A percentile compares a stretch with the other conserved stretches of the same genome.
Conservation (phyloP, 2,888 invertebrate genomes). For the Oxytorus armatus region DNA sequence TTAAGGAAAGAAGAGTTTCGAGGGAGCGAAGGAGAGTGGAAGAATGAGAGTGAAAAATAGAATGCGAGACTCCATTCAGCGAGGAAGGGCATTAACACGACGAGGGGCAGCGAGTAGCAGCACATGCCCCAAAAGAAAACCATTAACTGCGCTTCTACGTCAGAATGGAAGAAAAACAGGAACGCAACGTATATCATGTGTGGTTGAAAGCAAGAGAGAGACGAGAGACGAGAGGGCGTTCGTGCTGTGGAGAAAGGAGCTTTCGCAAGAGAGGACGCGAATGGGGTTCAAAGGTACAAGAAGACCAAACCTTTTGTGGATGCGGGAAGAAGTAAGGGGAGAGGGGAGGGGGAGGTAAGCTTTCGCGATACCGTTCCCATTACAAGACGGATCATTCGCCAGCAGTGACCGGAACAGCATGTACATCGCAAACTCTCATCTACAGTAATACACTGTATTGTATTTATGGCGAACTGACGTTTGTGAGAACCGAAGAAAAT, state of each 20-base stretch:
- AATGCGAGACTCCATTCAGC: constrained; percentile 73
- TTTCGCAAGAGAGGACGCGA: constrained; percentile 43
- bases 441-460: constrained; percentile 68
- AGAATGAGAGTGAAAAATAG: constrained; percentile 56
- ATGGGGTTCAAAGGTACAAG: constrained; percentile 44
- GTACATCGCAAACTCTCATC: constrained; percentile 40
- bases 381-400: constrained; percentile 79
- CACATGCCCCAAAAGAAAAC: constrained; percentile 77
- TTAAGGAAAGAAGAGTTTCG: constrained; percentile 47
- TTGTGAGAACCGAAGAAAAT: constrained; percentile 6
- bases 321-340: constrained; percentile 4
- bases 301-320: constrained; percentile 46
- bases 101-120: constrained; percentile 68
- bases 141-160: constrained; percentile 79
- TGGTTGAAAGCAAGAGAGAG: constrained; percentile 21
- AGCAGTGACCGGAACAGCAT: constrained; percentile 57
- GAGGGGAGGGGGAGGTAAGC: constrained; percentile 48
- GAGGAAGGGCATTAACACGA: constrained; percentile 76
- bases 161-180: constrained; percentile 79
- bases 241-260: constrained; percentile 19
- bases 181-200: constrained; percentile 40
- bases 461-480: not conserved
- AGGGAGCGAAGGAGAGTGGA: constrained; percentile 31
- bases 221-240: constrained; percentile 3
- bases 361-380: constrained; percentile 77